Evolutionary conservation across 2,888 invertebrate genomes (phyloP), one percentile per base, ranked within the genome.

Genomic region (Mimas tiliae): DNA sequence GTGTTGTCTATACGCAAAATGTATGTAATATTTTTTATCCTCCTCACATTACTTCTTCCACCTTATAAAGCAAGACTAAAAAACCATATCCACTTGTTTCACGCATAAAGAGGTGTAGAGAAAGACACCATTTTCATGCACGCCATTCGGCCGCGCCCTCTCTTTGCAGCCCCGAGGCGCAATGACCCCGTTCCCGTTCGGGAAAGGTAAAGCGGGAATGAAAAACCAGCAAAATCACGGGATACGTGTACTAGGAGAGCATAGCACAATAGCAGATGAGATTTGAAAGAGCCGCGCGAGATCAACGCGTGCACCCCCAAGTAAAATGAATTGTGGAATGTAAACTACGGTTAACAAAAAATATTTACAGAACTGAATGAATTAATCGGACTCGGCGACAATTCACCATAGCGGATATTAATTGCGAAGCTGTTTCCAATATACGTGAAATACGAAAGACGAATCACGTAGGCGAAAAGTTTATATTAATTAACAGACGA

Each of bases 211-310:
- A 73, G 75, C 73, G 81, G 70, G 79, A 80, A 81, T 81, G 81
- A 83, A 85, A 84, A 82, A 78, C 79, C 72, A 79, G 75, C 79
- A 75, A 83, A 86, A 86, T 87, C 86, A 83, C 82, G 79, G 82
- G 76, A 81, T 77, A 72, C 19, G 71, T 76, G 80, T 80, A 87
- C 86, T 74, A 82, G 84, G 85, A 76, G 70, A 74, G 77, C 83
- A 85, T 82, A 79, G 70, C 72, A 81, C 80, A 77, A 85, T 80
- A 82, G 83, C 81, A 77, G 80, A 76, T 77, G 72, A 70, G 70
- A 74, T 65, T 72, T 75, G 67, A 72, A 72, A 67, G 68, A 65
- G 55, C 64, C 47, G 63, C 47, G 55, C 47, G 45, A 52, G 63
- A 69, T 74, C 73, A 74, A 74, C 72, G n/a, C n/a, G n/a, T n/a